Conservation (phyloP, 1,140 invertebrate genomes). For the Cotesia chilonis region DNA sequence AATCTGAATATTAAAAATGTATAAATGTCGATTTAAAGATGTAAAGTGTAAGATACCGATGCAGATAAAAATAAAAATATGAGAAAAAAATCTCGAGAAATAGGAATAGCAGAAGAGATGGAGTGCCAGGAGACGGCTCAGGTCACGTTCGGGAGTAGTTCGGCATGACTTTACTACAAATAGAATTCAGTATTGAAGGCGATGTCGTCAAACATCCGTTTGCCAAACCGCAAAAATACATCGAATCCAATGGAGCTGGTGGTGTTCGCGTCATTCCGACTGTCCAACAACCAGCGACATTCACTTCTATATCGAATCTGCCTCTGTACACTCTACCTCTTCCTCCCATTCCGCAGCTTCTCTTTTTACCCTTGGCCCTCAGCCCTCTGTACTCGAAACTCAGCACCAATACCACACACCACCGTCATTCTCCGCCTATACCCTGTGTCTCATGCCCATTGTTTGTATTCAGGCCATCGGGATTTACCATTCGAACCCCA, state of each 20-base stretch:
- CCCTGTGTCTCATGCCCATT: not conserved
- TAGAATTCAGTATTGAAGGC: constrained; percentile 19
- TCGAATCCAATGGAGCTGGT: not conserved
- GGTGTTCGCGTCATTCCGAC: constrained; percentile 16
- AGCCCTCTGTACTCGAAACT: no score
- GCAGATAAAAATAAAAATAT: not conserved
- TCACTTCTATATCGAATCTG: not conserved
- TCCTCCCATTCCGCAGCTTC: no score
- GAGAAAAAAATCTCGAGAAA: not conserved
- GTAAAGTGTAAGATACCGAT: not conserved
- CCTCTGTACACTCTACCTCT: no score
- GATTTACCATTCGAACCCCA: constrained; percentile 7
- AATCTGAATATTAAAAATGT: no score
- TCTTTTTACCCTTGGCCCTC: no score
- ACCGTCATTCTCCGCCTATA: not conserved
- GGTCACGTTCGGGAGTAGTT: constrained; percentile 1
- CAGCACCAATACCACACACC: not conserved
- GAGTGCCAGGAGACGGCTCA: not conserved
- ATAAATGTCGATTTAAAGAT: no score
- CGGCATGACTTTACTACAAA: constrained; percentile 3
- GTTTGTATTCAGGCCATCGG: constrained; percentile 9
- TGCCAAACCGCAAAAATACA: constrained; percentile 18
- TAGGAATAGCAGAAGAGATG: not conserved
- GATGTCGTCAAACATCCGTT: constrained; percentile 14
- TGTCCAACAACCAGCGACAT: constrained; percentile 18